Evolutionary conservation across 1,140 invertebrate genomes (phyloP).

Genomic region (Teleopsis dalmanni): DNA sequence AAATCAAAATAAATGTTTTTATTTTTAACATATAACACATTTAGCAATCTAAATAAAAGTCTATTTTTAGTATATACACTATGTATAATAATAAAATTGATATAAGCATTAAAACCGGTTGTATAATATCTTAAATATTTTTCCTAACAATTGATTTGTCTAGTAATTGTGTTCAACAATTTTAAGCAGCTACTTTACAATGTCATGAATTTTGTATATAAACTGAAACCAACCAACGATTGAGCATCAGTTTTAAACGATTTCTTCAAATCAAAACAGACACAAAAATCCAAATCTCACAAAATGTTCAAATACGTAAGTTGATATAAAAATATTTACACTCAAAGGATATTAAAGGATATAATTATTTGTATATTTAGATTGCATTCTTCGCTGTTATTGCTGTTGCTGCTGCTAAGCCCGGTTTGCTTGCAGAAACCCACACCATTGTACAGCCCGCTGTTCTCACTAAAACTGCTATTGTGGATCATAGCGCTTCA

Average conservation of each 20-base stretch:
- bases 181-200: too few relatives aligned
- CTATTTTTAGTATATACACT: too few relatives aligned
- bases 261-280: neutral
- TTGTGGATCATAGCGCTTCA: constrained; percentile 32
- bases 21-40: too few relatives aligned
- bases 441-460: constrained; percentile 29
- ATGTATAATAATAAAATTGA: too few relatives aligned
- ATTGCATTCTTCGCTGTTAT: constrained; percentile 32
- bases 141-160: too few relatives aligned
- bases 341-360: neutral
- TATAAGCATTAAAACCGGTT: too few relatives aligned
- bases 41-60: too few relatives aligned
- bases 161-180: too few relatives aligned
- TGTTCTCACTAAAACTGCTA: constrained; percentile 29
- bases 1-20: too few relatives aligned
- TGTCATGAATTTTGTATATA: constrained; percentile 2
- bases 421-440: constrained; percentile 27
- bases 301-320: constrained; percentile 41
- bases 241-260: neutral
- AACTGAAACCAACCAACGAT: too few relatives aligned
- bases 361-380: constrained; percentile 8
- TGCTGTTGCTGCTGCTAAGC: constrained; percentile 33
- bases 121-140: too few relatives aligned
- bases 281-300: neutral
- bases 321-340: neutral